Evolutionary conservation across 1,140 invertebrate genomes (phyloP), one percentile per base, ranked within the genome.

Genomic region (Eurytemora carolleeae): DNA sequence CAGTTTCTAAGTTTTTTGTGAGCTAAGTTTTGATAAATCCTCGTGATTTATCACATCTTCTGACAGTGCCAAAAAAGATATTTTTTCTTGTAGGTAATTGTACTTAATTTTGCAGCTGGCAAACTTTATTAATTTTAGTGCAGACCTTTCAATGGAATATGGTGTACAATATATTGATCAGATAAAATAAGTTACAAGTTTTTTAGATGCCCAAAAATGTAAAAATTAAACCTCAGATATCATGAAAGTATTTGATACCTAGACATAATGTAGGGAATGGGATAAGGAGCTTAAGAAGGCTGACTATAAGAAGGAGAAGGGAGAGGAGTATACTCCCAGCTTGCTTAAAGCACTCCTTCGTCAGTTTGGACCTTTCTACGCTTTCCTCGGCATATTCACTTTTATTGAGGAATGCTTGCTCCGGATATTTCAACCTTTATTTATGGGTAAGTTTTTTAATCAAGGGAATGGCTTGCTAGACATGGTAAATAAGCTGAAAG

Each of bases 331-430:
- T 21, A 65, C 57, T 31, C 22, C 66, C 19, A 66, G 63, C 53
- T 64, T 63, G 21, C 53, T 66, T 2, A 53, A 26, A 57, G 65
- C 66, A 16, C 54, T 67, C 19, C 20, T 65, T 15, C 61, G 64
- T 2, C 61, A 58, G 53, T 67, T 67, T 44, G 64, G 65, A n/a
- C 57, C 56, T 22, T 44, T 61, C 23, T 66, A 61, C 18, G 59
- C 55, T 2, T 16, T 60, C 15, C 57, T 66, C 20, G 66, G 66
- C 12, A 20, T 64, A 1, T 55, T 66, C 23, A 60, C 64, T 17
- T 62, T 64, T 56, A 23, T 67, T 3, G 66, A 67, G 54, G 66
- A 67, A 59, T 67, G 66, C 58, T 53, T 67, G 3, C 52, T 67
- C 3, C 64, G 66, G 61, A 53, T 64, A 19, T 26, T 26, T 26